Base-by-base conservation (phyloP, 2,113 vertebrate species). In the Entelurus aequoreus region DNA sequence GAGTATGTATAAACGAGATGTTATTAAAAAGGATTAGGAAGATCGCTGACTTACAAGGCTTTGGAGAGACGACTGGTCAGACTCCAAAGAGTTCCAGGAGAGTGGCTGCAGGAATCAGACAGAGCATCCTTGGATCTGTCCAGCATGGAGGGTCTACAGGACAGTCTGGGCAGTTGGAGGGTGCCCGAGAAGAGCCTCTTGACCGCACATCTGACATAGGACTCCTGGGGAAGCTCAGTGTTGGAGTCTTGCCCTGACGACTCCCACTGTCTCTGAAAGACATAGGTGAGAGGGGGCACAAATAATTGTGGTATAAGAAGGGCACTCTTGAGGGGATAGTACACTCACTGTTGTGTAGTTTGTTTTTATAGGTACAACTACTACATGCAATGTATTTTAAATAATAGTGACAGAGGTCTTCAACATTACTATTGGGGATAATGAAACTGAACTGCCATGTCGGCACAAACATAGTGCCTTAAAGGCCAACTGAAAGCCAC, bases 111-210 rank as follows among this genome's bases (percentile, higher is more conserved):
- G 62, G 46, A 16, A 14, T 6, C 74, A 60, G 51, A 74, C 38
- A 60, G 2, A 8, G 48, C 75, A 54, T 78, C 81, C 8, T 76
- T 40, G 1, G 13, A 49, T 44, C 14, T 19, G 47, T 53, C 89
- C 87, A n/a, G 69, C 5, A 2, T 1, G 1, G 14, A 74, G 28
- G 4, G 80, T 87, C 65, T 81, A 71, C 82, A 85, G 0, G 82
- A 88, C 42, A 93, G 69, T 0, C 83, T 82, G 0, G 93, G 93
- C 38, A 94, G 86, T 63, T 91, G 54, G 2, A 90, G 90, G 8
- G 78, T 86, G 13, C 94, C 94, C 0, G 92, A 93, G 79, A 89
- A 92, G 5, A 86, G 76, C 52, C 92, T 90, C 68, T 83, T 83
- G 53, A 93, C 84, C 8, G 85, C 75, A n/a, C 50, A 84, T 60